A percentile compares a stretch with the other conserved stretches of the same genome.
phyloP scores from a whole-genome alignment of 2,888 invertebrate genomes.

The Odontocolon sp. region DNA sequence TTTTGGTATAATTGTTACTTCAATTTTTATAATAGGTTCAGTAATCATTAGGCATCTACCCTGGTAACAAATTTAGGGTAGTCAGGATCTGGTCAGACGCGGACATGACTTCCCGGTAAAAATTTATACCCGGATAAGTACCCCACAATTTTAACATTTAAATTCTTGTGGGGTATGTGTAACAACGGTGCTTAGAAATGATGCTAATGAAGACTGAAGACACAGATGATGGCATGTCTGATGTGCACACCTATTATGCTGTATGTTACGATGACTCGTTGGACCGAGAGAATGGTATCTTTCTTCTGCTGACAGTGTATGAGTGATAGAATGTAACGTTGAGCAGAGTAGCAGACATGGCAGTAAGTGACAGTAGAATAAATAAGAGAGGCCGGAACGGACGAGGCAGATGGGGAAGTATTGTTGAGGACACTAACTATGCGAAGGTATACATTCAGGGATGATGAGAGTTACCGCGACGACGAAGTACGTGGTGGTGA shows the following conservation, averaged over 20 bases:
- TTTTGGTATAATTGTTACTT: too few species aligned
- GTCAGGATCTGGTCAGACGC: too few species aligned
- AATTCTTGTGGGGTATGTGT: too few species aligned
- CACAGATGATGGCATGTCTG: conserved; percentile 34
- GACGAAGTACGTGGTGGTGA: conserved; percentile 42
- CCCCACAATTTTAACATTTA: too few species aligned
- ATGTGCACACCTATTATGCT: conserved; percentile 19
- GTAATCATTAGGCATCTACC: too few species aligned
- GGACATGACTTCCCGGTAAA: too few species aligned
- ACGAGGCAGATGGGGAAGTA: conserved; percentile 28
- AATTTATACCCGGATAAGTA: too few species aligned
- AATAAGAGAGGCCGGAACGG: conserved; percentile 43
- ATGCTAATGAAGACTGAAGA: conserved; percentile 31
- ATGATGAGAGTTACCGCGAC: conserved; percentile 36
- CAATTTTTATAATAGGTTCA: too few species aligned
- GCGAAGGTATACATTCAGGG: neutral
- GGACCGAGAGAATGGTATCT: conserved; percentile 17
- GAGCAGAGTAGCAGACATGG: conserved; percentile 4
- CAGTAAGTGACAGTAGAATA: conserved; percentile 33
- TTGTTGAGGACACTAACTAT: neutral
- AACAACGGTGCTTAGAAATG: conserved; percentile 9
- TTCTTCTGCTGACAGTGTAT: conserved; percentile 21
- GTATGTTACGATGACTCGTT: conserved; percentile 15
- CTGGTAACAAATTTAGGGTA: too few species aligned
- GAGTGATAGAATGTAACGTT: conserved; percentile 52